These are phyloP conservation scores for Novumbra hubbsi DNA, from an alignment of 2,797 vertebrate genomes.

Conservation along the genomic window DNA sequence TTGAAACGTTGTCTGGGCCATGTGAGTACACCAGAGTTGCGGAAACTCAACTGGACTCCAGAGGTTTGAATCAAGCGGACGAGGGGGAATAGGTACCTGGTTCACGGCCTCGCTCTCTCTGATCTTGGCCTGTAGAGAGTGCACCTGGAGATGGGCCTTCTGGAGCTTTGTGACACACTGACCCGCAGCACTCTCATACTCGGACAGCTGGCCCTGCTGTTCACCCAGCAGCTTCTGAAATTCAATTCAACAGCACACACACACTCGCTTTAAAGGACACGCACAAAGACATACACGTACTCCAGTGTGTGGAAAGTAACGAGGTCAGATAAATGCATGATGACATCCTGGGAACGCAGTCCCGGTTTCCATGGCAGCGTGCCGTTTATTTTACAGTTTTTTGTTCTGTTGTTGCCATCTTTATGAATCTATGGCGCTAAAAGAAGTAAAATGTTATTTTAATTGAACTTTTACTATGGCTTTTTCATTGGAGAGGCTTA, in stretches of 20 bases:
- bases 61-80: not conserved
- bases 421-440: not conserved
- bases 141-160: conserved; percentile 74
- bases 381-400: conserved; percentile 57
- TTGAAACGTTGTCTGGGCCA: too few species aligned
- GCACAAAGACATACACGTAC: not conserved
- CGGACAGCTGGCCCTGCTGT: conserved; percentile 59
- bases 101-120: conserved; percentile 77
- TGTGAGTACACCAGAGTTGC: too few species aligned
- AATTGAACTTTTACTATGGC: not conserved
- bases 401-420: conserved; percentile 21
- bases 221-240: conserved; percentile 73
- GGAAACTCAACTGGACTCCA: not conserved
- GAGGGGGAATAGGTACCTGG: conserved; percentile 73
- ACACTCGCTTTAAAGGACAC: not conserved
- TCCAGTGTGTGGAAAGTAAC: conserved; percentile 20
- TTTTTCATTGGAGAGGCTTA: too few species aligned
- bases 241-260: conserved; percentile 18
- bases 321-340: conserved; percentile 33
- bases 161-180: conserved; percentile 66
- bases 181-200: conserved; percentile 59
- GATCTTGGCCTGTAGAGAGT: conserved; percentile 77
- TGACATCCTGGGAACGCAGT: conserved; percentile 65
- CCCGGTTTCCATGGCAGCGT: conserved; percentile 42
- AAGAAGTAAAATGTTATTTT: not conserved